A percentile compares a stretch with the other conserved stretches of the same genome.
Evolutionary conservation across 2,113 vertebrate species (phyloP).

Genomic region (Cyanoderma ruficeps): DNA sequence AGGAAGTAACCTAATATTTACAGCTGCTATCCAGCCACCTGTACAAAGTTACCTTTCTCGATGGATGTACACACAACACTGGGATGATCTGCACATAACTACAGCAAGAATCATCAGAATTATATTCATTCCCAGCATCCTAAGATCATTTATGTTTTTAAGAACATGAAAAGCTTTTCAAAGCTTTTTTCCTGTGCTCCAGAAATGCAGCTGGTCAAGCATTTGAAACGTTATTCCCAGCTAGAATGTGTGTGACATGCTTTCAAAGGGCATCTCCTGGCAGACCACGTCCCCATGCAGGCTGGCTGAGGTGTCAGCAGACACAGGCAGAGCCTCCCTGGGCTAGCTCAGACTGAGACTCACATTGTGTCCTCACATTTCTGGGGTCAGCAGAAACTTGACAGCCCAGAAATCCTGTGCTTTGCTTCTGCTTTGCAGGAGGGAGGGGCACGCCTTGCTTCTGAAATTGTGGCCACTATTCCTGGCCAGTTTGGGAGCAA

Average conservation of each 20-base stretch:
- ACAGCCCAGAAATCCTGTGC: constrained; percentile 1
- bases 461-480: neutral
- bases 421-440: neutral
- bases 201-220: neutral
- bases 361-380: neutral
- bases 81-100: neutral
- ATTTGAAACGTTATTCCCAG: constrained; percentile 26
- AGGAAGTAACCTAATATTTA: neutral
- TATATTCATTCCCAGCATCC: neutral
- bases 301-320: constrained; percentile 7
- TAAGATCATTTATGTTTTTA: neutral
- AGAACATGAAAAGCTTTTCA: neutral
- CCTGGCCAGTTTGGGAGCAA: neutral
- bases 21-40: neutral
- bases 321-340: neutral
- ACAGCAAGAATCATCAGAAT: neutral
- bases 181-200: neutral
- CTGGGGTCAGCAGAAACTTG: constrained; percentile 2
- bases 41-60: neutral
- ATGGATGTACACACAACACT: neutral
- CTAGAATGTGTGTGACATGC: neutral
- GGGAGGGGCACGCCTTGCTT: neutral
- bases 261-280: constrained; percentile 26
- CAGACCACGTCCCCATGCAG: neutral
- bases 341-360: neutral